Evolutionary conservation across 2,888 invertebrate species (phyloP).

Genomic region (Calliopum simillimum): DNA sequence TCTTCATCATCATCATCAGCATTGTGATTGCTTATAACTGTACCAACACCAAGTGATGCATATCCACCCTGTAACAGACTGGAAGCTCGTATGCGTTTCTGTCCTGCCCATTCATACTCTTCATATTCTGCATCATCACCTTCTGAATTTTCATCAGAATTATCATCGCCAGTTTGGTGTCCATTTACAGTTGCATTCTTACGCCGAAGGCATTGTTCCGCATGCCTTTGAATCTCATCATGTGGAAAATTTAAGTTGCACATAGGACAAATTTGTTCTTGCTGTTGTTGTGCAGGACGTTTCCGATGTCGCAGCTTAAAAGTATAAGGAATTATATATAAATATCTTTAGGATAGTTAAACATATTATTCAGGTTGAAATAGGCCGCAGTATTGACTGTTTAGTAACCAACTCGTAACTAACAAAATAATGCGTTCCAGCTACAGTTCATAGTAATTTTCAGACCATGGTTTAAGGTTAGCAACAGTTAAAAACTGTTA

Average conservation of each 20-base stretch:
- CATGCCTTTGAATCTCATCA: constrained; percentile 80
- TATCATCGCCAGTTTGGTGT: constrained; percentile 41
- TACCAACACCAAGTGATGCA: constrained; percentile 68
- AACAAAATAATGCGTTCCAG: no score
- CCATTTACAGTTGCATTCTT: constrained; percentile 56
- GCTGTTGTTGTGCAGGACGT: constrained; percentile 69
- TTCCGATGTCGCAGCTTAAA: constrained; percentile 74
- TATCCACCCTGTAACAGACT: constrained; percentile 78
- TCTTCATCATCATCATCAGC: constrained; percentile 76
- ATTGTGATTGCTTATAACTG: constrained; percentile 50
- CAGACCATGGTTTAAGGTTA: no score
- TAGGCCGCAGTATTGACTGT: no score
- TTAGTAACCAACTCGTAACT: no score
- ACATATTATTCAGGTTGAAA: background rate
- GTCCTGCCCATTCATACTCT: constrained; percentile 94
- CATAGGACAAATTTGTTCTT: constrained; percentile 81
- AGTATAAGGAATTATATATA: constrained; percentile 14
- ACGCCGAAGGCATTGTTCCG: constrained; percentile 74
- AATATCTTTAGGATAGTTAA: background rate
- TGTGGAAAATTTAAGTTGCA: constrained; percentile 79
- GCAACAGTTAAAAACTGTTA: no score
- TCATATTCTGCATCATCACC: constrained; percentile 78
- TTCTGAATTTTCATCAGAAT: constrained; percentile 71
- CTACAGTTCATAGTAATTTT: no score
- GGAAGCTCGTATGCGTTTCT: constrained; percentile 81